phyloP scores from a whole-genome alignment of 2,888 invertebrate genomes.

The Rosalia funebris region DNA sequence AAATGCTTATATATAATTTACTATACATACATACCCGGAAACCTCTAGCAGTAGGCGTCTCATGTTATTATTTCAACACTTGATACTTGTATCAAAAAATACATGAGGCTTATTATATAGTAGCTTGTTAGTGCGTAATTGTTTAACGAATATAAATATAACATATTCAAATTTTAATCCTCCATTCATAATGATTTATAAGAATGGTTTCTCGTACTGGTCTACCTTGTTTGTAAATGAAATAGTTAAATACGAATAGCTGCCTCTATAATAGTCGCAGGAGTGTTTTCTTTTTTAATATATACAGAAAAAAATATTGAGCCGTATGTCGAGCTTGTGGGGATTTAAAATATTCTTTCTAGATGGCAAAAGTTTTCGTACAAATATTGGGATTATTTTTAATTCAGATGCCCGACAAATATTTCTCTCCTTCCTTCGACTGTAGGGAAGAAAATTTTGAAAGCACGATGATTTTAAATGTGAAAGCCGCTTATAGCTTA shows the following conservation, averaged over 20 bases:
- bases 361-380: too few species aligned
- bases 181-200: conserved; percentile 5
- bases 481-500: too few species aligned
- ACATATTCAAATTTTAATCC: conserved; percentile 11
- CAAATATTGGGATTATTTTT: too few species aligned
- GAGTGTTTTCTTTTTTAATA: too few species aligned
- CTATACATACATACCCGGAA: conserved; percentile 25
- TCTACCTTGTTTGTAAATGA: neutral
- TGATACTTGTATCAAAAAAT: conserved; percentile 16
- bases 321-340: too few species aligned
- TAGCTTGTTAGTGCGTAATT: conserved; percentile 26
- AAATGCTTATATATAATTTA: conserved; percentile 4
- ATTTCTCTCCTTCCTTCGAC: too few species aligned
- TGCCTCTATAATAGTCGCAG: conserved; percentile 6
- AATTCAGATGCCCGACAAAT: too few species aligned
- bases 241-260: conserved; percentile 8
- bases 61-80: conserved; percentile 31
- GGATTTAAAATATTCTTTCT: too few species aligned
- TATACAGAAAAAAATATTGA: too few species aligned
- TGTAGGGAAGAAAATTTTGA: too few species aligned
- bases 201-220: conserved; percentile 9
- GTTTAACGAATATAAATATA: conserved; percentile 19
- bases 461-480: too few species aligned
- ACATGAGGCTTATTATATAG: conserved; percentile 23
- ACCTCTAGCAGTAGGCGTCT: conserved; percentile 25